Evolutionary conservation across 2,888 invertebrate species (phyloP).

Genomic region (Escarpia spicata): DNA sequence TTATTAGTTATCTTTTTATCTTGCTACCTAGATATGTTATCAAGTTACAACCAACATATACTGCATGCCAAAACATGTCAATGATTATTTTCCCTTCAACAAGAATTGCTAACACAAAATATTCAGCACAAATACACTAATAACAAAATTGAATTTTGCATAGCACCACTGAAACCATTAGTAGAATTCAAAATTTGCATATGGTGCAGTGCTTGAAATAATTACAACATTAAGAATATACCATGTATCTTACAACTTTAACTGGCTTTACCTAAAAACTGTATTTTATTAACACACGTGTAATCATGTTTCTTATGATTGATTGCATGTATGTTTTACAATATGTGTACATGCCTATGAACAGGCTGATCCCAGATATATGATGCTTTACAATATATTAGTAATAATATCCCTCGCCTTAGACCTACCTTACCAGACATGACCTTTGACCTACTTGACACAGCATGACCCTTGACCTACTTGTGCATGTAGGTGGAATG

Average conservation of each 20-base stretch:
- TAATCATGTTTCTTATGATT: slow-evolving; percentile 6
- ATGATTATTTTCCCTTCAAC: background rate
- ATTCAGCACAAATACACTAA: background rate
- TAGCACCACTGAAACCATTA: background rate
- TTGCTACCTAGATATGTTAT: background rate
- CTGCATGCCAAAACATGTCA: background rate
- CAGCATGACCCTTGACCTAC: background rate
- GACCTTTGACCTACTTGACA: background rate
- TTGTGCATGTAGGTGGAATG: slow-evolving; percentile 56
- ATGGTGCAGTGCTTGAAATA: background rate
- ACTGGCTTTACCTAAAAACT: too few species aligned
- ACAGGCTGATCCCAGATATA: too few species aligned
- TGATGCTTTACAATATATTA: too few species aligned
- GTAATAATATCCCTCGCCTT: background rate
- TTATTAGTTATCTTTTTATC: background rate
- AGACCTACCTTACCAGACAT: background rate
- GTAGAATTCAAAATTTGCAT: background rate
- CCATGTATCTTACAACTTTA: too few species aligned
- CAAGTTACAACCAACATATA: background rate
- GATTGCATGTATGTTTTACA: too few species aligned
- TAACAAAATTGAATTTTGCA: background rate
- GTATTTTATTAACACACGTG: background rate
- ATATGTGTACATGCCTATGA: background rate
- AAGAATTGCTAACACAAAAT: background rate
- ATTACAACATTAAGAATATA: background rate